Conservation (phyloP, 37 sponge, comb jelly and placozoan species). For the Bolinopsis microptera region DNA sequence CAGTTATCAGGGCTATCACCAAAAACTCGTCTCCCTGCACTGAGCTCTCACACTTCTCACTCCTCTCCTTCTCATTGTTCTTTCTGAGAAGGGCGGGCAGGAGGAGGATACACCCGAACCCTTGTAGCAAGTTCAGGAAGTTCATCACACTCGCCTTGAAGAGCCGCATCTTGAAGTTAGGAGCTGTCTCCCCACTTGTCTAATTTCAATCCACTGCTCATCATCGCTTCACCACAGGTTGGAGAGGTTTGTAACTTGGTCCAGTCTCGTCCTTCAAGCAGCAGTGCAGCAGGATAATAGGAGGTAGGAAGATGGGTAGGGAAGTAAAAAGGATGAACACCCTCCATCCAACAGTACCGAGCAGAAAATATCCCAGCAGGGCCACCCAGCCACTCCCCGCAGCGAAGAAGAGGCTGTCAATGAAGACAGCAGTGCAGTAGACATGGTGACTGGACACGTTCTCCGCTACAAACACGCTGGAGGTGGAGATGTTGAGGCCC, state of each 20-base stretch:
- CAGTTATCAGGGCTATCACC: not conserved
- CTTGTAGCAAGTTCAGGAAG: not conserved
- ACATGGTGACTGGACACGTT: not conserved
- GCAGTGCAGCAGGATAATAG: slow-evolving; percentile 39
- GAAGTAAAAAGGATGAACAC: slow-evolving; percentile 2
- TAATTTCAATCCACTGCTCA: not conserved
- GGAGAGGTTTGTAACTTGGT: no score
- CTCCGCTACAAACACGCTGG: not conserved
- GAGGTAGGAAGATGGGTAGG: slow-evolving; percentile 3
- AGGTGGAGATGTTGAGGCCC: slow-evolving; percentile 25
- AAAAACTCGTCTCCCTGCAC: not conserved
- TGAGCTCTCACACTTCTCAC: not conserved
- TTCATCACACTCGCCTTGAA: not conserved
- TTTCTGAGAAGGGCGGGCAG: not conserved
- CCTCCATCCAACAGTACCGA: not conserved
- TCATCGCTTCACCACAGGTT: not conserved
- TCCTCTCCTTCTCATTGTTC: not conserved
- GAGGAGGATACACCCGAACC: slow-evolving; percentile 8
- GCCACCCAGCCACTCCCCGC: not conserved
- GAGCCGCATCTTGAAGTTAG: not conserved
- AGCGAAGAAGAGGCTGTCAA: slow-evolving; percentile 14
- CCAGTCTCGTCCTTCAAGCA: not conserved
- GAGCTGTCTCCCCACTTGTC: not conserved
- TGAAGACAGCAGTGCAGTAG: not conserved
- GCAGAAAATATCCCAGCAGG: not conserved